phyloP scores from a whole-genome alignment of 1,140 invertebrate species.

The Macrocentrus cingulum region DNA sequence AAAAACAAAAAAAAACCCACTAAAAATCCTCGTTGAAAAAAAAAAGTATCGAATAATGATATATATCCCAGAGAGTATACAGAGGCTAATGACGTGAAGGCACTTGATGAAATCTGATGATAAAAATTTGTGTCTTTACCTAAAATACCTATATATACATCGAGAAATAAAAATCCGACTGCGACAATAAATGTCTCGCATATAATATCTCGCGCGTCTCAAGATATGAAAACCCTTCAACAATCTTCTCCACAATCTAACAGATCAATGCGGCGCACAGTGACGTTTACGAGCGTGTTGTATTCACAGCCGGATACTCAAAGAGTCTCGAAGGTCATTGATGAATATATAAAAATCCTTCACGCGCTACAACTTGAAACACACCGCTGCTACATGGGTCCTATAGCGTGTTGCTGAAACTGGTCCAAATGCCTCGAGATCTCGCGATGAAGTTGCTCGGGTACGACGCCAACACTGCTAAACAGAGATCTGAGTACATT shows the following conservation, averaged over 20 bases:
- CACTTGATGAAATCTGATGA: too few relatives aligned
- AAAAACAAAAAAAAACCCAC: too few relatives aligned
- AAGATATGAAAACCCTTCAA: too few relatives aligned
- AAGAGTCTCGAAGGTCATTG: conserved; percentile 25
- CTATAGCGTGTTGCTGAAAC: conserved; percentile 64
- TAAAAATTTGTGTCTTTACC: neutral
- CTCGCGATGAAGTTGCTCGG: conserved; percentile 72
- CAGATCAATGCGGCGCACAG: conserved; percentile 1
- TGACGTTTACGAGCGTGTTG: conserved; percentile 16
- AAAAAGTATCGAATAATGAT: too few relatives aligned
- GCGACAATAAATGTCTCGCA: neutral
- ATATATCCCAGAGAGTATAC: too few relatives aligned
- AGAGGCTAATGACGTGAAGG: too few relatives aligned
- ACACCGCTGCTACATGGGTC: conserved; percentile 50
- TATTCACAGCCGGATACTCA: conserved; percentile 38
- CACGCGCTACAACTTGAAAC: neutral
- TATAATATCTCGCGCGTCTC: neutral
- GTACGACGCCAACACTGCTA: conserved; percentile 71
- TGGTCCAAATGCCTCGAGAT: conserved; percentile 72
- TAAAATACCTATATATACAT: neutral
- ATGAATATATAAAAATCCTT: conserved; percentile 2
- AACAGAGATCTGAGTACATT: conserved; percentile 81
- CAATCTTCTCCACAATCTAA: neutral
- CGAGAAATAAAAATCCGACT: neutral
- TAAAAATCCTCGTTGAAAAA: too few relatives aligned